Percentiles rank a stretch among this genome's conserved stretches.
Conservation (phyloP, 2,888 invertebrate species). For the Drepana falcataria region DNA sequence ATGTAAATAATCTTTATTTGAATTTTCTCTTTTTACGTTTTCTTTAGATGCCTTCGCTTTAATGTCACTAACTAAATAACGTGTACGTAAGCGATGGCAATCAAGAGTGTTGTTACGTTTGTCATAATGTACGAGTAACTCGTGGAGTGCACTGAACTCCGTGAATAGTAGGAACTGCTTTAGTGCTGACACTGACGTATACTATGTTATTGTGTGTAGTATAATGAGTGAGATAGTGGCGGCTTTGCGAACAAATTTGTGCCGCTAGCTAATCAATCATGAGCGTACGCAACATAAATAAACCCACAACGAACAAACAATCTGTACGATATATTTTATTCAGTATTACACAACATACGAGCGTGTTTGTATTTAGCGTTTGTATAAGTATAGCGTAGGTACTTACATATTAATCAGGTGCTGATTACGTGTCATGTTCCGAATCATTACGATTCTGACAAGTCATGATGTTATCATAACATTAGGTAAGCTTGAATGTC, state of each 20-base stretch:
- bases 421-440: background rate
- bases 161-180: constrained; percentile 12
- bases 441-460: too few species aligned
- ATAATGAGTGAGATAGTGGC: constrained; percentile 38
- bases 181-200: constrained; percentile 6
- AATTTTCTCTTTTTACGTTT: constrained; percentile 28
- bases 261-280: constrained; percentile 41
- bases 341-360: background rate
- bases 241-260: constrained; percentile 35
- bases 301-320: constrained; percentile 10
- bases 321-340: background rate
- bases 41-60: background rate
- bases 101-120: background rate
- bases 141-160: constrained; percentile 11
- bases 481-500: too few species aligned
- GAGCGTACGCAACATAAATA: constrained; percentile 35
- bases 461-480: too few species aligned
- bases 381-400: background rate
- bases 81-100: background rate
- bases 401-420: background rate
- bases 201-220: constrained; percentile 26
- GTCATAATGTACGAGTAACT: background rate
- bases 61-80: background rate
- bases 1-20: constrained; percentile 47
- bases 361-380: background rate